Evolutionary conservation across 2,888 invertebrate species (phyloP), one percentile per base, ranked within the genome.

Genomic region (Netelia virgata): DNA sequence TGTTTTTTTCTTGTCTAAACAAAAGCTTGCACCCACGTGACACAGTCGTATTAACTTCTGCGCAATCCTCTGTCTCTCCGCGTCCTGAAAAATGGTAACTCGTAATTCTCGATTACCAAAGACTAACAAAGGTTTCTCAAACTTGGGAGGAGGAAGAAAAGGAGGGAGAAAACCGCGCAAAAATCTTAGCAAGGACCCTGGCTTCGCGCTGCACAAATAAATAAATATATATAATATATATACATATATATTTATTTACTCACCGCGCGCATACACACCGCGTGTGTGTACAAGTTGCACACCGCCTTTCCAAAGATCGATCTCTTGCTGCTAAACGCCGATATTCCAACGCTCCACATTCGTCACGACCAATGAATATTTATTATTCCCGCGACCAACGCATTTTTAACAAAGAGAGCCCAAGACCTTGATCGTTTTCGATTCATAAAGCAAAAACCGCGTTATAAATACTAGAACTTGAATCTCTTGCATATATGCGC

Each of bases 151-250:
- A 57, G 59, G 16, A 9, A 59, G 23, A 23, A 10, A 43, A 36
- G 5, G 28, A 9, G 64, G 50, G 55, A 63, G 57, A 55, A n/a
- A 68, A 64, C 20, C 64, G 57, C 86, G 86, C 83, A 86, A 86
- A 86, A 86, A 87, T 82, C 59, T 86, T 77, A 83, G 87, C 87
- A 86, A 87, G 87, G 86, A 86, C 84, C 87, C 83, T 63, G 64
- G n/a, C 20, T 76, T 75, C 66, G 70, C 82, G 76, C 76, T 79
- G 78, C 83, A 75, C 61, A 68, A 16, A 10, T 59, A 75, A 11
- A 18, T 16, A 16, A 36, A 20, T 66, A 8, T 59, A 59, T n/a
- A 23, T 18, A 9, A 59, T 23, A 16, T 18, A 9, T 18, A 10
- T 57, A 20, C 20, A 20, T 18, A 57, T 57, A 18, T 57, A 9